These are phyloP conservation scores for Mycteria americana DNA, from an alignment of 2,797 vertebrate genomes.

Conservation along the genomic window DNA sequence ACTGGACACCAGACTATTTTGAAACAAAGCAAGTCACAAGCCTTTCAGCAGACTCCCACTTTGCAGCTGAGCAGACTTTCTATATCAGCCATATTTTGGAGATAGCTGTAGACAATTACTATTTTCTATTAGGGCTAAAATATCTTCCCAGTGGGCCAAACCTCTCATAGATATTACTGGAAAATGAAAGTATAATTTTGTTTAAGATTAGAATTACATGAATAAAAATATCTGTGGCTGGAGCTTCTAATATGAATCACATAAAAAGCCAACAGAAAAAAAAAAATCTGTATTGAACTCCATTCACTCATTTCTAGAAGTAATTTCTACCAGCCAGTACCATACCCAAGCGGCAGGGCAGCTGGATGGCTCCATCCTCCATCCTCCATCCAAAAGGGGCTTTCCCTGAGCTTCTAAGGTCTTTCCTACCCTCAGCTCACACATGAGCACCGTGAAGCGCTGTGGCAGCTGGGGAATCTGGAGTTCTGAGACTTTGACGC, in stretches of 20 bases:
- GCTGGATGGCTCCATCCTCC: neutral
- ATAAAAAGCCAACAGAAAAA: neutral
- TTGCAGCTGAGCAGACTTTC: neutral
- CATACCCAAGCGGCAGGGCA: fast-evolving
- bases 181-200: neutral
- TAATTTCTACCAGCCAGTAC: neutral
- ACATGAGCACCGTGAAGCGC: neutral
- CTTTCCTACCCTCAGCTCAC: neutral
- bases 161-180: neutral
- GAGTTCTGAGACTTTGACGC: neutral
- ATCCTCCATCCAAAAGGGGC: neutral
- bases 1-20: neutral
- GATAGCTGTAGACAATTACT: neutral
- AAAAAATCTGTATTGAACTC: neutral
- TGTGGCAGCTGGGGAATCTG: neutral
- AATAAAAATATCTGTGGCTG: neutral
- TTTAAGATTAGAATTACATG: neutral
- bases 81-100: neutral
- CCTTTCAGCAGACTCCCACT: neutral
- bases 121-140: neutral
- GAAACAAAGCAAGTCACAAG: constrained; percentile 15
- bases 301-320: neutral
- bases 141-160: neutral
- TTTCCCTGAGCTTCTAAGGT: neutral
- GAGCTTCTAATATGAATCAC: neutral